phyloP scores from a whole-genome alignment of 2,113 vertebrate species.

The Eurypyga helias region DNA sequence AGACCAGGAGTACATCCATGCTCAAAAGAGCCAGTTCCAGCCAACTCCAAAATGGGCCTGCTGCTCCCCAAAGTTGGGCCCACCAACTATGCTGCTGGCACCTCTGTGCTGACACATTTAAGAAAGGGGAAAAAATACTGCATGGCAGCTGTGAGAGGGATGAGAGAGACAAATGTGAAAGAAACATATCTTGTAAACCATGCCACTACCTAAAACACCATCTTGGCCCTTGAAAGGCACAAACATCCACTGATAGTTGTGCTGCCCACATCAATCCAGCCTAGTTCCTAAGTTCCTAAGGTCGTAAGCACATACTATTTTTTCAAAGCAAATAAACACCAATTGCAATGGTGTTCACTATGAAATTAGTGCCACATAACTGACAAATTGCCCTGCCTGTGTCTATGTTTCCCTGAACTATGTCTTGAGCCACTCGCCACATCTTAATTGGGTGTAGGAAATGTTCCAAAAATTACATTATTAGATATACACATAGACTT shows the following conservation, averaged over 20 bases:
- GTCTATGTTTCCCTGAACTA: background rate
- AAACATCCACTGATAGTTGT: background rate
- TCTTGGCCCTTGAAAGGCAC: background rate
- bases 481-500: background rate
- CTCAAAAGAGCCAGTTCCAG: accelerated
- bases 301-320: background rate
- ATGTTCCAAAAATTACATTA: background rate
- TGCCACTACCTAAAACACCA: background rate
- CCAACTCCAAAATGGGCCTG: background rate
- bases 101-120: background rate
- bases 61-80: background rate
- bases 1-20: background rate
- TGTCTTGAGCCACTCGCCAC: background rate
- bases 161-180: background rate
- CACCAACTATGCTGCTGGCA: background rate
- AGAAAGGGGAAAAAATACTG: background rate
- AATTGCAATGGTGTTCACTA: background rate
- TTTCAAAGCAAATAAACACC: background rate
- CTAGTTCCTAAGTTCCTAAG: background rate
- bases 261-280: background rate
- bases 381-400: background rate
- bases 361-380: background rate
- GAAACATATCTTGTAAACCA: background rate
- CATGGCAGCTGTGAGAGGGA: background rate
- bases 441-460: background rate